phyloP scores from a whole-genome alignment of 2,888 invertebrate species.

The Abscondita cerata region DNA sequence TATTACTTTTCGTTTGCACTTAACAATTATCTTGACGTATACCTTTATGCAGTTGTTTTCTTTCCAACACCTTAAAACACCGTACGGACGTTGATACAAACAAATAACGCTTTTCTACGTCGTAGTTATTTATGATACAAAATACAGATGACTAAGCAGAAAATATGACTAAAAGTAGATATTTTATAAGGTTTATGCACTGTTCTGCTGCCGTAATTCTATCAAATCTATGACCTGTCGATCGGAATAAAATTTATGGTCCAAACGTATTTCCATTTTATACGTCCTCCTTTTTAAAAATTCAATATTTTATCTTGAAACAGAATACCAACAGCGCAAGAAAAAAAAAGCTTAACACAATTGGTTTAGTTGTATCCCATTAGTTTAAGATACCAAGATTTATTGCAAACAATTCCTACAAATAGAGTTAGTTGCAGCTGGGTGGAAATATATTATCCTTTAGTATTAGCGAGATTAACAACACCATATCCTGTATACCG shows the following conservation, averaged over 20 bases:
- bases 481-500: constrained; percentile 12
- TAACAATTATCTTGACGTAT: no score
- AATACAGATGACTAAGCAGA: constrained; percentile 32
- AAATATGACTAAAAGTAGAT: constrained; percentile 26
- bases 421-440: constrained; percentile 18
- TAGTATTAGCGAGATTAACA: constrained; percentile 26
- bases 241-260: constrained; percentile 32
- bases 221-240: constrained; percentile 37
- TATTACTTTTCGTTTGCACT: no score
- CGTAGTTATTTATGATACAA: constrained; percentile 27
- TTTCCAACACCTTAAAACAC: background rate
- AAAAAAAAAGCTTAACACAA: background rate
- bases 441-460: constrained; percentile 22
- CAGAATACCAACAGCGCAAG: background rate
- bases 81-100: background rate
- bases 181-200: constrained; percentile 37
- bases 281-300: constrained; percentile 13
- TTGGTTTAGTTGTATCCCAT: constrained; percentile 1
- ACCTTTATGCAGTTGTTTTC: no score
- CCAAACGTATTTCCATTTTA: constrained; percentile 8
- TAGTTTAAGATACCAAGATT: constrained; percentile 15
- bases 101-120: background rate
- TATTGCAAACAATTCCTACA: constrained; percentile 24
- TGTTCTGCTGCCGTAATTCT: constrained; percentile 32
- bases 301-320: constrained; percentile 9